Conservation (phyloP, 2,113 vertebrate genomes). For the western clawed frog (Xenopus tropicalis) region DNA sequence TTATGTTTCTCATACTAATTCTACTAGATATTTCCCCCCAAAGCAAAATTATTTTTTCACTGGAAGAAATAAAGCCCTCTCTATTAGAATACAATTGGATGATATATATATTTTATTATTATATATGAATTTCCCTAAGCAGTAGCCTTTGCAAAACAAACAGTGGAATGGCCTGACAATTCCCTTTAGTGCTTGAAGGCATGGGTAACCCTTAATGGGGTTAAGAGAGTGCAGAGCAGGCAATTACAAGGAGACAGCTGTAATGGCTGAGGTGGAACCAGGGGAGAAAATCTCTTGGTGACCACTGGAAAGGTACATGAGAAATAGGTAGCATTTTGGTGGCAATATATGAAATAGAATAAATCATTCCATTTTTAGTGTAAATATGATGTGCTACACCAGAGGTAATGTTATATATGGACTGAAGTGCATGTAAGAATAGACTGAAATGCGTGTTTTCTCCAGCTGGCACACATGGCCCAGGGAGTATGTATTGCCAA, state of each 20-base stretch:
- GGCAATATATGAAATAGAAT: slow-evolving; percentile 13
- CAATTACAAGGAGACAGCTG: slow-evolving; percentile 35
- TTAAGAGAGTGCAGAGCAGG: slow-evolving; percentile 23
- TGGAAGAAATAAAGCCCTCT: neutral
- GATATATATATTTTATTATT: neutral
- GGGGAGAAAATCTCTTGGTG: neutral
- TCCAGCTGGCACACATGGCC: too few relatives aligned
- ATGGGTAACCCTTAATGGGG: slow-evolving; percentile 27
- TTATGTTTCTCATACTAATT: neutral
- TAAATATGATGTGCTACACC: neutral
- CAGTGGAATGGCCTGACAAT: neutral
- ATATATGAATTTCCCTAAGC: neutral
- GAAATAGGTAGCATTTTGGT: slow-evolving; percentile 15
- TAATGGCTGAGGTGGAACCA: slow-evolving; percentile 11
- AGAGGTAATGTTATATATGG: neutral
- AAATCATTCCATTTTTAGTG: neutral
- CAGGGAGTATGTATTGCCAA: too few relatives aligned
- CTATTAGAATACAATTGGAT: too few relatives aligned
- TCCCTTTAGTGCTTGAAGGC: slow-evolving; percentile 7
- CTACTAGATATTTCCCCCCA: too few relatives aligned
- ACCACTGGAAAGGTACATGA: neutral
- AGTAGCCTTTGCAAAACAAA: neutral
- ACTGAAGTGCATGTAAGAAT: too few relatives aligned
- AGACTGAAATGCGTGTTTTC: too few relatives aligned
- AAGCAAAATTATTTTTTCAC: neutral